These are phyloP conservation scores for Eumeta japonica DNA, from an alignment of 1,140 invertebrate genomes.

Conservation along the genomic window DNA sequence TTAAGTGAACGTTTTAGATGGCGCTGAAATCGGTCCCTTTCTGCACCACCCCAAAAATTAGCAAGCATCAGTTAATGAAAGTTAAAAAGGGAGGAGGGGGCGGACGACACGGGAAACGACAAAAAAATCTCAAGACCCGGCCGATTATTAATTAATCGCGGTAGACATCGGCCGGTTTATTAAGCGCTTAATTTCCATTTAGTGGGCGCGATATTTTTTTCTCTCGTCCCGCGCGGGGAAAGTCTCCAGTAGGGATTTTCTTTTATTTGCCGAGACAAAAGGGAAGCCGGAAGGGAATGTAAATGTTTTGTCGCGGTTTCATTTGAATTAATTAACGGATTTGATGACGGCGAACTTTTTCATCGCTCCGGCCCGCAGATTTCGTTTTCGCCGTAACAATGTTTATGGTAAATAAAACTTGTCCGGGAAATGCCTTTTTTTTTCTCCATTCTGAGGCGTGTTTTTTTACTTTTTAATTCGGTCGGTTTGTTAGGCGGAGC, in stretches of 20 bases:
- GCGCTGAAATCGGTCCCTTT: constrained; percentile 20
- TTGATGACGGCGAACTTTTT: constrained; percentile 50
- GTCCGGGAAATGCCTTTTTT: constrained; percentile 49
- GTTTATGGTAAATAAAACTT: constrained; percentile 55
- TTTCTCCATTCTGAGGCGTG: constrained; percentile 40
- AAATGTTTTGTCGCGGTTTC: constrained; percentile 51
- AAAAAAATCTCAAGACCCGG: constrained; percentile 26
- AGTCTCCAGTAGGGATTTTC: constrained; percentile 29
- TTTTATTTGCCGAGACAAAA: constrained; percentile 33
- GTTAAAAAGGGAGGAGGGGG: constrained; percentile 25
- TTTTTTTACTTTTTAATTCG: constrained; percentile 42
- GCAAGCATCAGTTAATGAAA: constrained; percentile 30
- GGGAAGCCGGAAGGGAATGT: constrained; percentile 26
- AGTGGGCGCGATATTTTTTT: constrained; percentile 29
- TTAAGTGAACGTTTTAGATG: no score
- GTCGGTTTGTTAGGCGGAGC: constrained; percentile 27
- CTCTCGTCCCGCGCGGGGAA: no score
- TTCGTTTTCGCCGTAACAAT: constrained; percentile 31
- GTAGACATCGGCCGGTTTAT: constrained; percentile 35
- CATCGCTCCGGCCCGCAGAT: constrained; percentile 17
- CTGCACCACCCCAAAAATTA: constrained; percentile 16
- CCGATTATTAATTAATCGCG: constrained; percentile 50
- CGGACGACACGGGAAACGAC: constrained; percentile 20
- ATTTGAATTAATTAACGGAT: constrained; percentile 55
- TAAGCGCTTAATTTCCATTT: constrained; percentile 49